Percentiles rank a stretch among this genome's conserved stretches.
Conservation (phyloP, 2,113 vertebrate genomes). For the Pachycephala philippinensis region DNA sequence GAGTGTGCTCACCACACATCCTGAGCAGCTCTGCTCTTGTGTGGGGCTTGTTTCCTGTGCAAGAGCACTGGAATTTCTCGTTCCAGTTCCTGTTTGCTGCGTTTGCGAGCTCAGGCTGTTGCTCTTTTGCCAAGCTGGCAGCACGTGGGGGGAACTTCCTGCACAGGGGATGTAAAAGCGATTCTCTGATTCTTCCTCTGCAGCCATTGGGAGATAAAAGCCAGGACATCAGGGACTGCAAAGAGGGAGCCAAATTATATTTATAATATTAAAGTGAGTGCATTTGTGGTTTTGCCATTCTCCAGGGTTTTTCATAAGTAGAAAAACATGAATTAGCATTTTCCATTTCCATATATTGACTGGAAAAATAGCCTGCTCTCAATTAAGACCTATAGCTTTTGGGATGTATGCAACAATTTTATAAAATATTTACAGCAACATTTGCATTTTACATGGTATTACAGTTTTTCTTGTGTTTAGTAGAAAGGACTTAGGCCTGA, state of each 20-base stretch:
- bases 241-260: slow-evolving; percentile 84
- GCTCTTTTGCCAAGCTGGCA: slow-evolving; percentile 72
- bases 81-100: slow-evolving; percentile 51
- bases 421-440: slow-evolving; percentile 85
- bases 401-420: slow-evolving; percentile 83
- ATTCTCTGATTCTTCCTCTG: slow-evolving; percentile 70
- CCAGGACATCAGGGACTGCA: slow-evolving; percentile 73
- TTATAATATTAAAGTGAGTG: slow-evolving; percentile 87
- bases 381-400: slow-evolving; percentile 87
- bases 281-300: slow-evolving; percentile 80
- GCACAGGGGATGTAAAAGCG: slow-evolving; percentile 63
- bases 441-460: slow-evolving; percentile 82
- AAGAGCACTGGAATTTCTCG: slow-evolving; percentile 44
- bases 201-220: slow-evolving; percentile 81
- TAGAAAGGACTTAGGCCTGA: slow-evolving; percentile 62
- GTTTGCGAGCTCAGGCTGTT: slow-evolving; percentile 20
- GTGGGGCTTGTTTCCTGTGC: slow-evolving; percentile 40
- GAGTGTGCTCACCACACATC: accelerated
- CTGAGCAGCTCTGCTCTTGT: background rate
- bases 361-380: slow-evolving; percentile 84
- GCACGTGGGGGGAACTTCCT: slow-evolving; percentile 61
- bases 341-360: slow-evolving; percentile 88
- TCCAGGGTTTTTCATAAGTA: slow-evolving; percentile 81
- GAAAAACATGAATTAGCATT: slow-evolving; percentile 88
- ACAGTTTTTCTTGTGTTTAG: slow-evolving; percentile 76